These are phyloP conservation scores for Acanthosepion pharaonis DNA, from an alignment of 2,888 invertebrate species.

Conservation along the genomic window DNA sequence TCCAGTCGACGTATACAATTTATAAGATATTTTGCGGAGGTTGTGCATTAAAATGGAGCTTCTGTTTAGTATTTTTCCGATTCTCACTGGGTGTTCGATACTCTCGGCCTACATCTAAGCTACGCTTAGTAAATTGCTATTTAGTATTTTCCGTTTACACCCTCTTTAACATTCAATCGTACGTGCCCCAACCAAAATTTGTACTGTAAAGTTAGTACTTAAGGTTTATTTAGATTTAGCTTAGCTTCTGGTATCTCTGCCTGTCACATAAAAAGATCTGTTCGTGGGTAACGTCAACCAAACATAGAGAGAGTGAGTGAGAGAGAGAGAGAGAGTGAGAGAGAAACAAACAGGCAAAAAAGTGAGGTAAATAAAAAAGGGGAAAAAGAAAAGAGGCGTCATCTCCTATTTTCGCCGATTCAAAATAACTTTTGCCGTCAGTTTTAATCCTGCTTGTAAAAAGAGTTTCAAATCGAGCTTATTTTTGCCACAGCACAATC, in stretches of 20 bases:
- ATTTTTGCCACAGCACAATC: background rate
- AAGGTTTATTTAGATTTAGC: background rate
- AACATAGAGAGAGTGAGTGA: background rate
- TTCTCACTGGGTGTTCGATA: too few relatives aligned
- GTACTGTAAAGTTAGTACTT: background rate
- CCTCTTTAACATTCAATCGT: constrained; percentile 17
- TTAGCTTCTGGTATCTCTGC: constrained; percentile 12
- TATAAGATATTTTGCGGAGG: background rate
- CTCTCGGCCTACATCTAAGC: too few relatives aligned
- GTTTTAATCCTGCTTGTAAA: background rate
- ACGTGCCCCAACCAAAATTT: background rate
- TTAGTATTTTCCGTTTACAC: constrained; percentile 1
- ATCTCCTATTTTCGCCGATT: background rate
- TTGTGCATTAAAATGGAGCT: too few relatives aligned
- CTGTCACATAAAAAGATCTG: constrained; percentile 13
- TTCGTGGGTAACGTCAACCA: background rate
- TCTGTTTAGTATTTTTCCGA: too few relatives aligned
- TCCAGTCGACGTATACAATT: background rate
- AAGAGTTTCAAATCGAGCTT: background rate
- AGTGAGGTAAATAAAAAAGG: background rate
- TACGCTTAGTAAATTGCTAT: background rate
- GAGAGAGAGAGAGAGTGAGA: background rate
- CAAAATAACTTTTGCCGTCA: background rate
- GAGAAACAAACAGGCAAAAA: background rate
- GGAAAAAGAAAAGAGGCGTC: background rate